Conservation (phyloP, 2,888 invertebrate genomes). For the Diabrotica balteata region DNA sequence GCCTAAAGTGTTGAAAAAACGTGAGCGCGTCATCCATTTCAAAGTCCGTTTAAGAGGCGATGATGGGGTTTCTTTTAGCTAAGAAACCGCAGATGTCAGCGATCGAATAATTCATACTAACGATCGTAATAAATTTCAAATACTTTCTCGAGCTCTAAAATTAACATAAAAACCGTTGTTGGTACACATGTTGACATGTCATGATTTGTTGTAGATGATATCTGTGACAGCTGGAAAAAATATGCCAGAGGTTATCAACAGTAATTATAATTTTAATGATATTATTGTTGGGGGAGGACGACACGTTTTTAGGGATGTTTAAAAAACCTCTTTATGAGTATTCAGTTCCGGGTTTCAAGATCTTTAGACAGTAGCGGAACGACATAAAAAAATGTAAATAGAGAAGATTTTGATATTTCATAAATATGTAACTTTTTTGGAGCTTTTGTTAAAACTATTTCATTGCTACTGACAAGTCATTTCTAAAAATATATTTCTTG, state of each 20-base stretch:
- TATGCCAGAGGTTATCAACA: conserved; percentile 15
- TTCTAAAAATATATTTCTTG: too few relatives aligned
- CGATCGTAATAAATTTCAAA: conserved; percentile 35
- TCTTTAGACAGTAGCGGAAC: too few relatives aligned
- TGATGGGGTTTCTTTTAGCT: conserved; percentile 19
- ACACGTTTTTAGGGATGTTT: too few relatives aligned
- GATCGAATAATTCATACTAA: conserved; percentile 35
- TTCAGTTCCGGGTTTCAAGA: too few relatives aligned
- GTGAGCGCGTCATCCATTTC: background rate
- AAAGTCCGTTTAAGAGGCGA: conserved; percentile 23
- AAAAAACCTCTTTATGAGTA: too few relatives aligned
- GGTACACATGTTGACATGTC: conserved; percentile 45
- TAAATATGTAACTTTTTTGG: too few relatives aligned
- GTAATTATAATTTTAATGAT: conserved; percentile 22
- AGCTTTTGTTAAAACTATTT: too few relatives aligned
- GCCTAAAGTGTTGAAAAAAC: conserved; percentile 6
- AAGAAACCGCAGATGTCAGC: conserved; percentile 29
- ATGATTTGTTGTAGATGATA: conserved; percentile 44
- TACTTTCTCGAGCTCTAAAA: conserved; percentile 33
- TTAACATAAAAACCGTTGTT: conserved; percentile 37
- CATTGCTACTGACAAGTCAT: too few relatives aligned
- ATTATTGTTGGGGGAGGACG: conserved; percentile 8
- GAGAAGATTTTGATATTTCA: too few relatives aligned
- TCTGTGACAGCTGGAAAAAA: conserved; percentile 36
- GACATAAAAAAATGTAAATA: too few relatives aligned